phyloP scores from a whole-genome alignment of 2,113 vertebrate genomes.

The Panurus biarmicus region DNA sequence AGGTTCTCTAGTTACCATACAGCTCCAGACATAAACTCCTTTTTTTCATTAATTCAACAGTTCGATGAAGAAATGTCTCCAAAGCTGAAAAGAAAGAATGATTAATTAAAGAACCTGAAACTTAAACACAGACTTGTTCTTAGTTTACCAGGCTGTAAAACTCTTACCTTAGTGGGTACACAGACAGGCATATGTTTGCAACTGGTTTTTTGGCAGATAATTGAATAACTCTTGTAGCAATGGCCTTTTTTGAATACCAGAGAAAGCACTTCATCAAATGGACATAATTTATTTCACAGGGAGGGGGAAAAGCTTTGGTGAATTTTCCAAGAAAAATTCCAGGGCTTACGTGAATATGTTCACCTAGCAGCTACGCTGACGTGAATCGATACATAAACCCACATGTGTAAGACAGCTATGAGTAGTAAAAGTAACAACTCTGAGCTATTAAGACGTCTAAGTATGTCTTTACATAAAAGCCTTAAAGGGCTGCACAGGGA shows the following conservation, averaged over 20 bases:
- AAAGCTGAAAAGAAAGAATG: neutral
- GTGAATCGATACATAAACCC: conserved; percentile 11
- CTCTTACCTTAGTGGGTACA: neutral
- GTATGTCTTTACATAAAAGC: conserved; percentile 49
- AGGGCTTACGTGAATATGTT: neutral
- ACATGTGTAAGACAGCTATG: conserved; percentile 36
- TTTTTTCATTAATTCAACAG: neutral
- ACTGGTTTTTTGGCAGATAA: neutral
- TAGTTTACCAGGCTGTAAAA: conserved; percentile 1
- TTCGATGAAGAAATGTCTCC: conserved; percentile 7
- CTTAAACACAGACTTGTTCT: neutral
- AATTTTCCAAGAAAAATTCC: conserved; percentile 57
- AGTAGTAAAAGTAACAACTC: conserved; percentile 54
- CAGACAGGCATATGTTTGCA: neutral
- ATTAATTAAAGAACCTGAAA: conserved; percentile 27
- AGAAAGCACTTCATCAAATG: conserved; percentile 33
- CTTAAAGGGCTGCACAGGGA: conserved; percentile 48
- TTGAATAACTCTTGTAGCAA: neutral
- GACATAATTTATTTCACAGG: neutral
- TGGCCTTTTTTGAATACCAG: neutral
- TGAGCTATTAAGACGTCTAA: conserved; percentile 38
- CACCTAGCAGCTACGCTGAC: neutral
- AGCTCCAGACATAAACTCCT: neutral
- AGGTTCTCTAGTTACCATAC: neutral
- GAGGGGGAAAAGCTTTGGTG: neutral